Evolutionary conservation across 2,113 vertebrate genomes (phyloP).

Genomic region (Parus major): DNA sequence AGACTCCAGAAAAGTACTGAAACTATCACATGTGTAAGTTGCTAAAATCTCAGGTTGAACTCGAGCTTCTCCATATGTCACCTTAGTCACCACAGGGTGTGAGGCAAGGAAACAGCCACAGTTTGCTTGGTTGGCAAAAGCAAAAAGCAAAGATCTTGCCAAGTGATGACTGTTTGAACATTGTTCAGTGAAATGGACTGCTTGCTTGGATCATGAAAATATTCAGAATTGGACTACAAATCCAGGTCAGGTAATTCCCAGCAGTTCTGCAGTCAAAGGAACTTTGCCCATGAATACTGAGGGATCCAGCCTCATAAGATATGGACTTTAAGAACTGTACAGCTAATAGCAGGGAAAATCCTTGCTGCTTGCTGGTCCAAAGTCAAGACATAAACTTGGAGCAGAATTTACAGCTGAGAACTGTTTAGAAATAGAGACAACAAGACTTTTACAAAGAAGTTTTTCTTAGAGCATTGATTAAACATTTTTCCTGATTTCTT

Average conservation of each 20-base stretch:
- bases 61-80: background rate
- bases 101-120: background rate
- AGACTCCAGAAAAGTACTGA: background rate
- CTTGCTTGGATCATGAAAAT: background rate
- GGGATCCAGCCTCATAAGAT: background rate
- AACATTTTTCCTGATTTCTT: constrained; percentile 6
- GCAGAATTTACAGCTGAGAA: background rate
- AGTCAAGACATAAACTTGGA: background rate
- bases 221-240: background rate
- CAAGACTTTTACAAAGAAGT: background rate
- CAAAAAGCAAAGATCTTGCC: background rate
- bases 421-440: background rate
- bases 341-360: background rate
- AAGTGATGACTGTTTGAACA: background rate
- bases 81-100: background rate
- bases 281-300: background rate
- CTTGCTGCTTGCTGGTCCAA: background rate
- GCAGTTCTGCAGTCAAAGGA: background rate
- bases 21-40: background rate
- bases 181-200: background rate
- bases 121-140: background rate
- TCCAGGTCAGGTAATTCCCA: background rate
- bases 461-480: background rate
- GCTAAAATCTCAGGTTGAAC: background rate
- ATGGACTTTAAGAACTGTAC: background rate